Evolutionary conservation across 2,113 vertebrate species (phyloP), one percentile per base, ranked within the genome.

Genomic region (Apteryx owenii): DNA sequence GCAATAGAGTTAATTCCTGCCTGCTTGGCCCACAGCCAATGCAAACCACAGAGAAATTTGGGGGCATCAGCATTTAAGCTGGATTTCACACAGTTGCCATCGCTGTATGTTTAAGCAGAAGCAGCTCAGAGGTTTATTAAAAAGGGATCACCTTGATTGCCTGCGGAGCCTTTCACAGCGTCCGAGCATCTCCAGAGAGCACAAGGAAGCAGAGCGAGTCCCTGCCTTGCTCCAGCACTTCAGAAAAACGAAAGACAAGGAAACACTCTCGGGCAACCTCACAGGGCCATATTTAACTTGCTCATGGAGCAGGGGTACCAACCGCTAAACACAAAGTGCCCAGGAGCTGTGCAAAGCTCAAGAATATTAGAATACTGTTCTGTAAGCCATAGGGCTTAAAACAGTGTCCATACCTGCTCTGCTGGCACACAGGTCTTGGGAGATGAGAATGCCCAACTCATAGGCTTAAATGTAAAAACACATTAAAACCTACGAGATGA

Each of bases 1-100:
- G 84, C 58, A 79, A 92, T 65, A 48, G 88, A 92, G 91, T 92
- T 97, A 91, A 95, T 95, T 95, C 88, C 86, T 69, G 53, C 88
- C 72, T 91, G 31, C 62, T 40, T 78, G 53, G 86, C 78, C 83
- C 58, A 50, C 44, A 53, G 92, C 92, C 96, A 93, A 11, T 2
- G 31, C 7, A 53, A 70, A 90, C 90, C 26, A 68, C 75, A 95
- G 65, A 89, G 83, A 89, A 95, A 89, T 89, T 42, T 42, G 78
- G 81, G 86, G 66, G 13, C 81, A 89, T 77, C 92, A 92, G 95
- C 84, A 58, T 78, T 91, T 65, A 40, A 78, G 50, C 81, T 95
- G 83, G 40, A 62, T 93, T 91, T 72, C 89, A 70, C 69, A 38
- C 36, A 17, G 26, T 33, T 85, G 16, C 66, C 62, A 56, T 48